Evolutionary conservation across 1,140 invertebrate genomes (phyloP).

Genomic region (Cherax destructor): DNA sequence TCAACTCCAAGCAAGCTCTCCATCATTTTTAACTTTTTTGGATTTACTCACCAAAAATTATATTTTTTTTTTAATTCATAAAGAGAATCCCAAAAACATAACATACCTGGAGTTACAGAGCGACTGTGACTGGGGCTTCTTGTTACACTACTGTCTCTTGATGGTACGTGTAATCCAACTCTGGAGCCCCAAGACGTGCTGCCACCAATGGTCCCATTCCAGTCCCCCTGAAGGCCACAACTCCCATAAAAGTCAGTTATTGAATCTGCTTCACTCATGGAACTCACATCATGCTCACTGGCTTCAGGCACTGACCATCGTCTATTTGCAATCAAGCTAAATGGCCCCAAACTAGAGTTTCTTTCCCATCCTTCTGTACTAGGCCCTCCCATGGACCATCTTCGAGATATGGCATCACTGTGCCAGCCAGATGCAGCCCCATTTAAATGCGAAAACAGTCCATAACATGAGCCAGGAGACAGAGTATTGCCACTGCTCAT

Average conservation of each 20-base stretch:
- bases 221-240: conserved; percentile 32
- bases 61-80: too few species aligned
- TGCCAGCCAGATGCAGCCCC: conserved; percentile 40
- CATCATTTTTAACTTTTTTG: too few species aligned
- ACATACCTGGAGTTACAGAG: conserved; percentile 55
- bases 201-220: conserved; percentile 40
- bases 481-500: conserved; percentile 38
- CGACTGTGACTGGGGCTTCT: conserved; percentile 56
- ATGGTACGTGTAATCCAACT: conserved; percentile 34
- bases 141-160: conserved; percentile 57
- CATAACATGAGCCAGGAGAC: conserved; percentile 52
- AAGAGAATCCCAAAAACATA: too few species aligned
- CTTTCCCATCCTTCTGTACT: conserved; percentile 45
- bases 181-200: conserved; percentile 49
- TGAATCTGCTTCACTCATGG: conserved; percentile 10
- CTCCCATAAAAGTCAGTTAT: conserved; percentile 32
- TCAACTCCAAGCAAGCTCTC: too few species aligned
- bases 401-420: conserved; percentile 47
- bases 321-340: conserved; percentile 57
- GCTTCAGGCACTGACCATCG: conserved; percentile 61
- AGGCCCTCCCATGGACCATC: conserved; percentile 62
- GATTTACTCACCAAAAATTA: neutral
- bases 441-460: conserved; percentile 31
- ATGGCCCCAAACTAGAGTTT: conserved; percentile 42
- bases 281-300: conserved; percentile 39